Base-by-base conservation (phyloP, 2,888 invertebrate genomes). In the Uropetala carovei region DNA sequence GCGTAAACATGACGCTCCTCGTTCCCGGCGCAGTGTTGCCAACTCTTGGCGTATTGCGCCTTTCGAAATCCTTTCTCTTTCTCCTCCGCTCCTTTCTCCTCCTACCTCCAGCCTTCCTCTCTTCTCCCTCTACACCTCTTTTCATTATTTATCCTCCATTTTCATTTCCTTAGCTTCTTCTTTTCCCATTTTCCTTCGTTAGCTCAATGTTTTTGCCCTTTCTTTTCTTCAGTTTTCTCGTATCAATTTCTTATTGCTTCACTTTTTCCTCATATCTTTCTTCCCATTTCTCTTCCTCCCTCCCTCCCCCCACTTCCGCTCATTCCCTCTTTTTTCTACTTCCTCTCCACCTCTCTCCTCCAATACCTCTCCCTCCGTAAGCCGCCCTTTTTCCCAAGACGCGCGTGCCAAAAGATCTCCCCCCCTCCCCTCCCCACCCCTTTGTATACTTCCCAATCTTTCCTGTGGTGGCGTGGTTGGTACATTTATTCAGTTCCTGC, bases 1-100 rank as follows among this genome's bases (percentile, higher is more conserved):
- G 83, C 56, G 75, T 75, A 75, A 75, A 75, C 75, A 75, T 75
- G 75, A 75, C 75, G 75, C 75, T 75, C 22, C 11, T 75, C 75
- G 75, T 75, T 13, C 11, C 22, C 75, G 75, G 75, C 11, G 11
- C 75, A 75, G 75, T 75, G 83, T 83, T 83, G 83, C 83, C 83
- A 83, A n/a, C 43, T 83, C 27, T 27, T 3, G 10, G 57, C 30
- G 16, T 43, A 10, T 22, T 18, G 83, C 83, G 56, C 18, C 5
- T 56, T 43, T 83, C 64, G 5, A 64, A 64, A 64, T n/a, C 18
- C n/a, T n/a, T n/a, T 64, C n/a, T 64, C 64, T 18, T 11, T 11
- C 64, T 64, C n/a, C 7, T 5, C 18, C 16, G 13, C 64, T 64
- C 64, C 16, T 7, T 11, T 18, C n/a, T n/a, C 13, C 16, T 64